Base-by-base conservation (phyloP, 2,888 invertebrate genomes). In the Nomada ferruginata region DNA sequence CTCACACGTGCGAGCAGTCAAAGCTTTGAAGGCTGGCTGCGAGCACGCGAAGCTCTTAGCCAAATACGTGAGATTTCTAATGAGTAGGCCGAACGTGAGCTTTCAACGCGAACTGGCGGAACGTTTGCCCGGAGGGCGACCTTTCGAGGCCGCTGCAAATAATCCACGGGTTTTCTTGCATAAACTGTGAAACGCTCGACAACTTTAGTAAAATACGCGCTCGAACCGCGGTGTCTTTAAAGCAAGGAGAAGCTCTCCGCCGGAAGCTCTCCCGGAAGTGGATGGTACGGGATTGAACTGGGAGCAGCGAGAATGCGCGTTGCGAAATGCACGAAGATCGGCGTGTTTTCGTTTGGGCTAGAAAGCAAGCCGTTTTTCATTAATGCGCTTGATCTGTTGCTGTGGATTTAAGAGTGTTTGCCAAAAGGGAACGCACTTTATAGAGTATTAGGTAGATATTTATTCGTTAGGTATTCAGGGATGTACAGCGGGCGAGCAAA, bases 11-110 rank as follows among this genome's bases (percentile, higher is more conserved):
- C 76, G 83, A 86, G 64, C 80, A 89, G 88, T 89, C 89, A 90
- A 90, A 88, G 90, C 89, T 90, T 89, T 88, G 90, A 90, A 74
- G 66, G 81, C 61, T 69, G 74, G 61, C 79, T 77, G 82, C 80
- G 76, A 87, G 85, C 82, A 61, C 80, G 64, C 75, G 65, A 78
- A 79, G 76, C 88, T 88, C 87, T 88, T 85, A 88, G 66, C 84
- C 81, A 85, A 88, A 88, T 88, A 89, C 83, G 79, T 63, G 82
- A 84, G 83, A 85, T 89, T 89, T 87, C 87, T 89, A 89, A 90
- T 89, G 88, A 90, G 89, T 85, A 79, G 79, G 71, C 82, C 81
- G 82, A 85, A 82, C 87, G 84, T 78, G 81, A 78, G 74, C 63
- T 85, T 84, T 75, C 80, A 84, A 68, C 71, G 60, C n/a, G 50